phyloP scores from a whole-genome alignment of 2,797 vertebrate genomes.

The Anguilla marmorata region DNA sequence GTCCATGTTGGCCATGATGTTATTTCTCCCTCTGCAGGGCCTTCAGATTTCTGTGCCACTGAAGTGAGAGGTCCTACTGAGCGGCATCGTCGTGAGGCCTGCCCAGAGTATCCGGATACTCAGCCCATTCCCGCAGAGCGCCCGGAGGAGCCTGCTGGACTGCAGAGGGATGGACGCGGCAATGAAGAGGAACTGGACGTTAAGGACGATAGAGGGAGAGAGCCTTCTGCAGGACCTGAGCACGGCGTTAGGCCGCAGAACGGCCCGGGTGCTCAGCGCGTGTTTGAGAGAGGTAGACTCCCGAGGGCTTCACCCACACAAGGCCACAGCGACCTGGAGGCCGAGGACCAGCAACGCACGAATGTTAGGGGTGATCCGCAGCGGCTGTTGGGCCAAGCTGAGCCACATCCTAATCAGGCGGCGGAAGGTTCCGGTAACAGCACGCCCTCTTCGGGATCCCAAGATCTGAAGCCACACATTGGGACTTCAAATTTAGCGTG shows the following conservation, averaged over 20 bases:
- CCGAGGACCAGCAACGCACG: constrained; percentile 24
- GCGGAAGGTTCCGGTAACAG: constrained; percentile 33
- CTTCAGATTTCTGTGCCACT: neutral
- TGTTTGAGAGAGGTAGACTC: neutral
- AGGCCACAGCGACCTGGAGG: neutral
- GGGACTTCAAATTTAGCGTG: neutral
- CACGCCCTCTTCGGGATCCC: constrained; percentile 32
- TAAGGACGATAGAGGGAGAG: constrained; percentile 52
- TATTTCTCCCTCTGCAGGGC: neutral
- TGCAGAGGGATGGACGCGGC: neutral
- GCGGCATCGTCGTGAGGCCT: neutral
- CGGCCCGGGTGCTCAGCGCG: constrained; percentile 24
- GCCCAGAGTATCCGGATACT: neutral
- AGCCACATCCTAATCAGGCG: constrained; percentile 36
- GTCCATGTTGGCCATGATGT: neutral
- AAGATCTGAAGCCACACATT: neutral
- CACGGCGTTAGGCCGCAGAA: neutral
- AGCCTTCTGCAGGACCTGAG: constrained; percentile 21
- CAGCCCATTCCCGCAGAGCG: neutral
- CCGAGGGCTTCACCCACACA: constrained; percentile 35
- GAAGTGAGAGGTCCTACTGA: neutral
- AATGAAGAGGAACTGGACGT: constrained; percentile 32
- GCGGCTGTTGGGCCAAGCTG: constrained; percentile 44
- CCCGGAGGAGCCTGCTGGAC: neutral
- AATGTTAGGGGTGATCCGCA: constrained; percentile 28